A percentile compares a stretch with the other conserved stretches of the same genome.
These are phyloP conservation scores for Pediacus dermestoides DNA, from an alignment of 2,888 invertebrate genomes.

Conservation along the genomic window DNA sequence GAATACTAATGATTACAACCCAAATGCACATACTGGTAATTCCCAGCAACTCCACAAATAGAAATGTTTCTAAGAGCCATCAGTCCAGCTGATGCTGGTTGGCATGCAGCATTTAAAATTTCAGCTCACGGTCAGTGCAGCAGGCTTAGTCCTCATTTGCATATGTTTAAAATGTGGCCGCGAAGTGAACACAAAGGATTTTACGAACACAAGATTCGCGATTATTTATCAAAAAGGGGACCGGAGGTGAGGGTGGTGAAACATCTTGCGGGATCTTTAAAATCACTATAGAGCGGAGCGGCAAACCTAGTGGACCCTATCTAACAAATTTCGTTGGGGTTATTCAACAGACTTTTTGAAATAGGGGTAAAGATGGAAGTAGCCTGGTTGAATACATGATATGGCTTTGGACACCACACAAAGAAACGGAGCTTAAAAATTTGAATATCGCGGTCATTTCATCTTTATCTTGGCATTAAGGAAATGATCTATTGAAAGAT, in stretches of 20 bases:
- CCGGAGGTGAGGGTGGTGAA: constrained; percentile 36
- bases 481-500: constrained; percentile 49
- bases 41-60: too few species aligned
- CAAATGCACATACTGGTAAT: too few species aligned
- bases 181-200: constrained; percentile 47
- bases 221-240: constrained; percentile 47
- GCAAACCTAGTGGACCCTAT: constrained; percentile 19
- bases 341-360: constrained; percentile 13
- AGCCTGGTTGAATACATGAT: constrained; percentile 46
- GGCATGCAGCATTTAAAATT: constrained; percentile 43
- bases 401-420: constrained; percentile 45
- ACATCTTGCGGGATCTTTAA: constrained; percentile 41
- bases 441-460: constrained; percentile 53
- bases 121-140: constrained; percentile 48
- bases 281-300: constrained; percentile 27
- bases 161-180: constrained; percentile 51
- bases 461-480: constrained; percentile 49
- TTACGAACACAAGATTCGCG: constrained; percentile 48
- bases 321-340: constrained; percentile 14
- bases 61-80: too few species aligned
- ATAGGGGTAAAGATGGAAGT: constrained; percentile 36
- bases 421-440: constrained; percentile 51
- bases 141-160: constrained; percentile 48
- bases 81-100: too few species aligned
- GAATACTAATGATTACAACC: too few species aligned